phyloP scores from a whole-genome alignment of 2,888 invertebrate genomes.

The Caenorhabditis uteleia region DNA sequence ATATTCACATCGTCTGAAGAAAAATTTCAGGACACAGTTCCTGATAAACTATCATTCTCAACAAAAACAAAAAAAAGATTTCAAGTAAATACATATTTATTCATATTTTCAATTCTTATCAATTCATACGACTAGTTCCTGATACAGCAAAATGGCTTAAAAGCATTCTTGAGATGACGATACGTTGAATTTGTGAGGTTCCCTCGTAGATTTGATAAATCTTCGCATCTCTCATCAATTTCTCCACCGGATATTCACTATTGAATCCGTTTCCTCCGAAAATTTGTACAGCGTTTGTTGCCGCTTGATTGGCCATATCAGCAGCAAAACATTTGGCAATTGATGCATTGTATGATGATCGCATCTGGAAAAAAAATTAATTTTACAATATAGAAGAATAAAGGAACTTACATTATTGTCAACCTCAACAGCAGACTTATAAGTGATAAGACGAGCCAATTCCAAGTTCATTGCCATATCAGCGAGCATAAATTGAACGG shows the following conservation, averaged over 20 bases:
- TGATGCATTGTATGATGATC: constrained; percentile 79
- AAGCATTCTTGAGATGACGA: constrained; percentile 81
- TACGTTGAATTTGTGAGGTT: constrained; percentile 82
- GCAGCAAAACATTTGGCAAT: constrained; percentile 93
- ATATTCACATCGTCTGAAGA: too few relatives aligned
- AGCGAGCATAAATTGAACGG: constrained; percentile 89
- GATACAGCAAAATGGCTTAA: constrained; percentile 50
- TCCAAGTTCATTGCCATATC: constrained; percentile 93
- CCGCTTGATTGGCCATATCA: constrained; percentile 90
- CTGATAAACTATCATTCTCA: too few relatives aligned
- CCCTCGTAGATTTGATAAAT: constrained; percentile 99
- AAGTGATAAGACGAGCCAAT: constrained; percentile 84
- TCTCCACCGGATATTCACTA: constrained; percentile 95
- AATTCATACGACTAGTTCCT: constrained; percentile 50
- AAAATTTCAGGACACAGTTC: too few relatives aligned
- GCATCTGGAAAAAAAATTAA: background rate
- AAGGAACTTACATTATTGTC: constrained; percentile 74
- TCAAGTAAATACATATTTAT: too few relatives aligned
- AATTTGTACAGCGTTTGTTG: constrained; percentile 84
- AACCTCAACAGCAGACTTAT: constrained; percentile 86
- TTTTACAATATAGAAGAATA: background rate
- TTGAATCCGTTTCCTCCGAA: constrained; percentile 77
- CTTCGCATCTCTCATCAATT: constrained; percentile 98
- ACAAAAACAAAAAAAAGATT: too few relatives aligned
- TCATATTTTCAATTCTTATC: too few relatives aligned